Evolutionary conservation across 2,113 vertebrate species (phyloP).

Genomic region (Sarotherodon lohbergeri): DNA sequence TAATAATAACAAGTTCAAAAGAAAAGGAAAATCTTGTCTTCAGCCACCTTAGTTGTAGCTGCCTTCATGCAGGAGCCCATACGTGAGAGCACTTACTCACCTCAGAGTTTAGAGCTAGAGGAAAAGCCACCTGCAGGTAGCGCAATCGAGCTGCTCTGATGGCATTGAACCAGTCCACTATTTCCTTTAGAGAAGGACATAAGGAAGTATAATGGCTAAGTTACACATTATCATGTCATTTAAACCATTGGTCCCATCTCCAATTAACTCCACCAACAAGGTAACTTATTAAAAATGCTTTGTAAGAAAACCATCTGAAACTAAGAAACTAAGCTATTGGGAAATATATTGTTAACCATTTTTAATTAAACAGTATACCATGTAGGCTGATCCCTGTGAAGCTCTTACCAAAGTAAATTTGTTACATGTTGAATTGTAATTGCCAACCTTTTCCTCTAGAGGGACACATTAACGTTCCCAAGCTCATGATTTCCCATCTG

Average conservation of each 20-base stretch:
- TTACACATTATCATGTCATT: background rate
- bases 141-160: slow-evolving; percentile 83
- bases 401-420: background rate
- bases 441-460: background rate
- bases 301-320: background rate
- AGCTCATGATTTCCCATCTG: no score
- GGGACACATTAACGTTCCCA: background rate
- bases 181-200: slow-evolving; percentile 75
- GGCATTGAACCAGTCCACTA: slow-evolving; percentile 90
- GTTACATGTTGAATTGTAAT: background rate
- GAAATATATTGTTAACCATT: background rate
- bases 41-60: background rate
- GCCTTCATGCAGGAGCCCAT: background rate
- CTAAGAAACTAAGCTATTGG: background rate
- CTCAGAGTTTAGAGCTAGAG: slow-evolving; percentile 47
- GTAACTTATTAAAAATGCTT: background rate
- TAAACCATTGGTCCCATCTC: background rate
- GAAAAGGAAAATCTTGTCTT: background rate
- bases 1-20: background rate
- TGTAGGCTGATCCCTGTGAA: background rate
- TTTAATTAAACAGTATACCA: background rate
- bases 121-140: slow-evolving; percentile 78
- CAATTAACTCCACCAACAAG: background rate
- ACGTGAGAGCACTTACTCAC: slow-evolving; percentile 2
- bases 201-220: background rate